Conservation (phyloP, 92 coral and sea anemone genomes). For the Epizoanthus fatuus region DNA sequence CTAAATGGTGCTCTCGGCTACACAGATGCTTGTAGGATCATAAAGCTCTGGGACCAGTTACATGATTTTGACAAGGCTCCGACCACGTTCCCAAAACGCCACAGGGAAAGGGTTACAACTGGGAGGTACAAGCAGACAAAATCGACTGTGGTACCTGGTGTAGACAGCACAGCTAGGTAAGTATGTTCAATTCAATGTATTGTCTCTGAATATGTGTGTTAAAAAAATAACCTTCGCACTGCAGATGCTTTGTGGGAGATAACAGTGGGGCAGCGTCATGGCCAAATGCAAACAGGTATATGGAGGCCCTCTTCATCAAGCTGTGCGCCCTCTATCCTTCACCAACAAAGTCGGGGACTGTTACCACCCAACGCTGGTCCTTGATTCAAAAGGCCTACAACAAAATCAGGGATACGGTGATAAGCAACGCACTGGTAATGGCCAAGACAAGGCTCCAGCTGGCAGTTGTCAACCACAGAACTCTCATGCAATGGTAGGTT, state of each 20-base stretch:
- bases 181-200: too few relatives aligned
- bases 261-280: conserved; percentile 21
- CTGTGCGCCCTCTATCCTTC: conserved; percentile 67
- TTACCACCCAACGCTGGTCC: conserved; percentile 56
- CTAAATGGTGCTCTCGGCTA: conserved; percentile 12
- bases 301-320: conserved; percentile 67
- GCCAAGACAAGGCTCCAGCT: conserved; percentile 56
- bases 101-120: conserved; percentile 28
- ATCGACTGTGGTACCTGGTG: conserved; percentile 53
- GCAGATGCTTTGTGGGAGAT: conserved; percentile 14
- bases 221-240: background rate
- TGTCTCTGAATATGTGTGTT: too few relatives aligned
- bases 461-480: conserved; percentile 64
- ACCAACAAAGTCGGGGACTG: conserved; percentile 30
- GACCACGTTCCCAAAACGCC: conserved; percentile 52
- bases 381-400: conserved; percentile 44
- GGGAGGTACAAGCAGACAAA: conserved; percentile 69
- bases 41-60: too few relatives aligned
- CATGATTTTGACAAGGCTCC: conserved; percentile 61
- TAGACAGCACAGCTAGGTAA: conserved; percentile 52
- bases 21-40: background rate
- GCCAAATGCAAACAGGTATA: conserved; percentile 9
- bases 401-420: conserved; percentile 51
- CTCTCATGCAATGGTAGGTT: conserved; percentile 49
- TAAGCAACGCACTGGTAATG: conserved; percentile 53